Conservation (phyloP, 2,797 vertebrate species). For the Cephalopachus bancanus region DNA sequence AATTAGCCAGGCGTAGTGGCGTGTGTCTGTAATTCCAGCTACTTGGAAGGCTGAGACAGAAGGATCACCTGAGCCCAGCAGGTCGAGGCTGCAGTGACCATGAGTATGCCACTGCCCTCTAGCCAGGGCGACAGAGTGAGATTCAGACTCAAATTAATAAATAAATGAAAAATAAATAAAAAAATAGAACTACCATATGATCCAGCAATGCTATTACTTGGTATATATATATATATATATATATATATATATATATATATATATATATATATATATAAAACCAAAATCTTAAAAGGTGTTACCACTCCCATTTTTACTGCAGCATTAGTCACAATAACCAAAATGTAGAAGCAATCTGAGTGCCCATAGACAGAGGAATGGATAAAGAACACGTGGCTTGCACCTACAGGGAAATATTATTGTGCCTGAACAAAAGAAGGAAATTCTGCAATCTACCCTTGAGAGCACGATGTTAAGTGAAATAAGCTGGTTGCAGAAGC, state of each 20-base stretch:
- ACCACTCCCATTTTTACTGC: background rate
- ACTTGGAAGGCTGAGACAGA: too few species aligned
- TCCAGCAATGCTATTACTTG: background rate
- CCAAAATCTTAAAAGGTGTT: background rate
- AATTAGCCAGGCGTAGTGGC: too few species aligned
- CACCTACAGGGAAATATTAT: background rate
- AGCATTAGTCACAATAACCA: background rate
- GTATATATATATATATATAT: background rate
- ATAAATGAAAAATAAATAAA: background rate
- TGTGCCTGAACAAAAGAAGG: background rate
- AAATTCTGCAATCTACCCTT: background rate
- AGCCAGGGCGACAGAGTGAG: too few species aligned
- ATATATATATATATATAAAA: background rate
- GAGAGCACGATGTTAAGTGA: background rate
- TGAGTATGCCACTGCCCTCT: too few species aligned
- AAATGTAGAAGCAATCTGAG: background rate
- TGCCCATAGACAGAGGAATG: background rate
- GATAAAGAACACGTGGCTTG: background rate
- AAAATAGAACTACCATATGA: background rate
- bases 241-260: fast-evolving
- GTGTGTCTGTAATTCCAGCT: too few species aligned
- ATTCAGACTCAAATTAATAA: too few species aligned
- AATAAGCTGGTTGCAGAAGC: background rate
- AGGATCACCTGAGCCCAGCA: too few species aligned
- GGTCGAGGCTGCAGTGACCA: too few species aligned